phyloP scores from a whole-genome alignment of 2,113 vertebrate species.

The Oenanthe melanoleuca region DNA sequence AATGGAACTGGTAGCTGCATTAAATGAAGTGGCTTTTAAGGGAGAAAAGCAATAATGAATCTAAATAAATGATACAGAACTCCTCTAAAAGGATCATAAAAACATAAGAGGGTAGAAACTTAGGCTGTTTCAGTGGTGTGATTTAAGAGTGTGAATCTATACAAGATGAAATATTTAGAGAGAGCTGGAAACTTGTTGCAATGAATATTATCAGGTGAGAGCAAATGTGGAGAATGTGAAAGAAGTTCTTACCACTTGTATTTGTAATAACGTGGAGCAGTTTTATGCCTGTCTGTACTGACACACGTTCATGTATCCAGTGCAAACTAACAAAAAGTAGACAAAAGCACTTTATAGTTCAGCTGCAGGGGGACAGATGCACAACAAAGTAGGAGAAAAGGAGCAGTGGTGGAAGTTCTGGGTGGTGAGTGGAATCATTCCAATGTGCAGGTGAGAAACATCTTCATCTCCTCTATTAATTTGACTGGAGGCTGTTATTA shows the following conservation, averaged over 20 bases:
- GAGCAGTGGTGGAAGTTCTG: background rate
- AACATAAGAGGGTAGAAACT: background rate
- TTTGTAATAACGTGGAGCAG: fast-evolving
- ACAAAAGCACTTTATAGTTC: background rate
- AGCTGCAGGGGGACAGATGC: background rate
- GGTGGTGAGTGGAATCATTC: background rate
- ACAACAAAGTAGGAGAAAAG: background rate
- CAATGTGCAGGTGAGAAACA: background rate
- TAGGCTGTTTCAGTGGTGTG: background rate
- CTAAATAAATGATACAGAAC: background rate
- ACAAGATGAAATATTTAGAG: background rate
- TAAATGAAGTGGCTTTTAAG: background rate
- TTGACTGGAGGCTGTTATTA: background rate
- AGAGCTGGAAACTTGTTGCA: background rate
- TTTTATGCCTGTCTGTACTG: background rate
- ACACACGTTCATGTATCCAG: fast-evolving
- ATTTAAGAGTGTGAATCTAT: background rate
- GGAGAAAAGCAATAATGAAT: background rate
- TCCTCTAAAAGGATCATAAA: background rate
- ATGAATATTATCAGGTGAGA: background rate
- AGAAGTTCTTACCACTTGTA: background rate
- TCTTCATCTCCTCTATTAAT: background rate
- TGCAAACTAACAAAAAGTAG: background rate
- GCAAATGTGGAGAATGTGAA: background rate
- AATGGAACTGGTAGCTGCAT: background rate